Evolutionary conservation across 2,797 vertebrate genomes (phyloP).

Genomic region (Taenioides sp.): DNA sequence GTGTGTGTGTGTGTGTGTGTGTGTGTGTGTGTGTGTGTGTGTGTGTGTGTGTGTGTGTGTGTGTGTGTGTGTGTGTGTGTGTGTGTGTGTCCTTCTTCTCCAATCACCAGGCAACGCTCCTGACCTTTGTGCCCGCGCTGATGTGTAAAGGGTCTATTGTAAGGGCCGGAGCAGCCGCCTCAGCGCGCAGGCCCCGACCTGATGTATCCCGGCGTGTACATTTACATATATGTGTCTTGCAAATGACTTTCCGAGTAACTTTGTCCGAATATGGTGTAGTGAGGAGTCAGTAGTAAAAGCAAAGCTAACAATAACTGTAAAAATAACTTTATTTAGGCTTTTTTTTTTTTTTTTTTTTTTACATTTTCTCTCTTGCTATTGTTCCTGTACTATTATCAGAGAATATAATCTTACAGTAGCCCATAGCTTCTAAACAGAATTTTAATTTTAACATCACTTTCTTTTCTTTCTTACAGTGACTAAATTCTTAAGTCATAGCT

Average conservation of each 20-base stretch:
- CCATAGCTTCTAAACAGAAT: too few relatives aligned
- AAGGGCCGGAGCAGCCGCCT: conserved; percentile 13
- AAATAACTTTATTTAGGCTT: neutral
- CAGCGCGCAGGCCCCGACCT: conserved; percentile 48
- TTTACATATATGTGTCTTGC: conserved; percentile 76
- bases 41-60: conserved; percentile 11
- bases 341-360: neutral
- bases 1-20: conserved; percentile 3
- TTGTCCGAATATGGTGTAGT: neutral
- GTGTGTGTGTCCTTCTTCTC: conserved; percentile 6
- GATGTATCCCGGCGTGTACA: conserved; percentile 44
- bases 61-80: neutral
- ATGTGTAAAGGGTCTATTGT: conserved; percentile 78
- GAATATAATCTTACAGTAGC: too few relatives aligned
- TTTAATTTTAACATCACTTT: too few relatives aligned
- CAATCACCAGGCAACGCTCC: conserved; percentile 12
- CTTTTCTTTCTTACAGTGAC: too few relatives aligned
- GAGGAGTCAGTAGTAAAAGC: neutral
- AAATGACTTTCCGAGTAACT: conserved; percentile 50
- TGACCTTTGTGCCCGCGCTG: conserved; percentile 59
- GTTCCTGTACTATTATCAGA: too few relatives aligned
- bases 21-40: neutral
- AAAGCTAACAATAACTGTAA: neutral
- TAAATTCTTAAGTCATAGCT: too few relatives aligned
- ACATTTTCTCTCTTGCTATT: too few relatives aligned